Base-by-base conservation (phyloP, 2,113 vertebrate genomes). In the Solea solea region DNA sequence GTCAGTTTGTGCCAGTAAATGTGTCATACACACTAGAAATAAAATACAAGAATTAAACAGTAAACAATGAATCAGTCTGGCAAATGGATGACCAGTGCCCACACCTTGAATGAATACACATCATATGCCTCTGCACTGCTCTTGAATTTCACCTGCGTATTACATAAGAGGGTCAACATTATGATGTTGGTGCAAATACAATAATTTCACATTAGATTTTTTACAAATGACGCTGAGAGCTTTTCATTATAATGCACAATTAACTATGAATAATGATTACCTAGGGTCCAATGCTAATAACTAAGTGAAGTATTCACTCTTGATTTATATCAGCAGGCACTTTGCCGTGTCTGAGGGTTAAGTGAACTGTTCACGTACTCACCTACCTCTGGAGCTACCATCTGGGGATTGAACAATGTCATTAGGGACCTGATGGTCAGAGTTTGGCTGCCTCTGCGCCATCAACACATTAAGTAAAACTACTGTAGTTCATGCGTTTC, bases 401-500 rank as follows among this genome's bases (percentile, higher is more conserved):
- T 58, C 66, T 52, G 77, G 62, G 66, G 71, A 58, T 73, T 10
- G 9, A 76, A 53, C 34, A 9, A 41, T 72, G 58, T 88, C 82
- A 58, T 27, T 14, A 51, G 66, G 83, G 70, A 76, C 64, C 69
- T 72, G 69, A 72, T 69, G 80, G 74, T 86, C 69, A 64, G 79
- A 76, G 73, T 88, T 86, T 72, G 71, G 73, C 78, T 85, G 77
- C 69, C 44, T 83, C 64, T 81, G 72, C 81, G 77, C 50, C 69
- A 82, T 83, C 80, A 73, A 59, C 72, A 67, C 78, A 82, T 81
- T 86, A 68, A 83, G 45, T 69, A 71, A 86, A 90, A 89, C 60
- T 78, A 82, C 78, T 86, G 86, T 89, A 84, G 67, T 88, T 60
- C 79, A 73, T 76, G 83, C 76, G 91, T 92, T 91, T 86, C 90